Evolutionary conservation across 2,113 vertebrate genomes (phyloP).

Genomic region (Natator depressus): DNA sequence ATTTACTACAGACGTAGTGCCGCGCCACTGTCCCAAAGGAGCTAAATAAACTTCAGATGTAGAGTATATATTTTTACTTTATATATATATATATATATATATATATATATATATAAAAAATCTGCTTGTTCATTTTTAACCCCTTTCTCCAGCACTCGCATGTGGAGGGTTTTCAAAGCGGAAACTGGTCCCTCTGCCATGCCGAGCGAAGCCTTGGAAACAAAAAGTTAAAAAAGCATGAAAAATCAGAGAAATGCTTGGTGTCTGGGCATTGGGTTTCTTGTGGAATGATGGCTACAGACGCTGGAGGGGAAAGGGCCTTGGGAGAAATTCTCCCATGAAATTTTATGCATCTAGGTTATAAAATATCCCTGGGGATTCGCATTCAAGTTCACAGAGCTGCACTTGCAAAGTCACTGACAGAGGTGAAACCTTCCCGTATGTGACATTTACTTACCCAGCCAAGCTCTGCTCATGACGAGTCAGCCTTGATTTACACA

Average conservation of each 20-base stretch:
- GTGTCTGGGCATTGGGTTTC: slow-evolving; percentile 51
- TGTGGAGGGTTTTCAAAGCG: neutral
- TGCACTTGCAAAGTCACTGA: neutral
- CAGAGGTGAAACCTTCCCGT: neutral
- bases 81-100: slow-evolving; percentile 38
- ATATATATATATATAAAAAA: slow-evolving; percentile 54
- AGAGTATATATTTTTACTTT: slow-evolving; percentile 74
- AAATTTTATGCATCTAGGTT: slow-evolving; percentile 42
- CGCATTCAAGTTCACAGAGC: neutral
- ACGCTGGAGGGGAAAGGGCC: slow-evolving; percentile 5
- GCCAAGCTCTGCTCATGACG: neutral
- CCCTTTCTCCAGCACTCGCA: slow-evolving; percentile 29
- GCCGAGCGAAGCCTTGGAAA: neutral
- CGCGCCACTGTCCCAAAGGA: slow-evolving; percentile 79
- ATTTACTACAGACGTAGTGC: slow-evolving; percentile 83
- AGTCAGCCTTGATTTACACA: neutral
- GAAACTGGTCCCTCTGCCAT: slow-evolving; percentile 29
- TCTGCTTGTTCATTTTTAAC: slow-evolving; percentile 73
- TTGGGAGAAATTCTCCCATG: slow-evolving; percentile 35
- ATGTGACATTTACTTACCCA: neutral
- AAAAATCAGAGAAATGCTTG: slow-evolving; percentile 45
- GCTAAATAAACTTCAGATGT: slow-evolving; percentile 90
- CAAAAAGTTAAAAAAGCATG: slow-evolving; percentile 44
- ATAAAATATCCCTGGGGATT: neutral
- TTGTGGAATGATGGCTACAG: slow-evolving; percentile 24